phyloP scores from a whole-genome alignment of 2,797 vertebrate genomes.

The Sebastes flavidus region DNA sequence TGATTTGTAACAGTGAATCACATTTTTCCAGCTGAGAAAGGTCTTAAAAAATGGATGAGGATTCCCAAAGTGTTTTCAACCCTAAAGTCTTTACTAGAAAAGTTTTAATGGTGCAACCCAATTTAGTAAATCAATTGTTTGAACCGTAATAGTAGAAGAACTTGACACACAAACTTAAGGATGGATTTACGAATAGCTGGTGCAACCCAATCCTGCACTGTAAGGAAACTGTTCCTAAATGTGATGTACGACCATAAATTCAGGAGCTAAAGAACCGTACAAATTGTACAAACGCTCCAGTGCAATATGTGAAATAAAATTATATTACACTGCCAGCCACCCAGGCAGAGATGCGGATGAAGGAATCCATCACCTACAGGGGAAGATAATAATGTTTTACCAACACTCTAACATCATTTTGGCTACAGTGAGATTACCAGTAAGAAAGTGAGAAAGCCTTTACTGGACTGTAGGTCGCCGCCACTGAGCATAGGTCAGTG shows the following conservation, averaged over 20 bases:
- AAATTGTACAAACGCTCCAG: not conserved
- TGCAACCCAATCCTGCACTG: not conserved
- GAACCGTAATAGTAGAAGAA: not conserved
- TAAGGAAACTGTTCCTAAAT: not conserved
- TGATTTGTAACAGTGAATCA: not conserved
- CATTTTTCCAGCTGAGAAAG: not conserved
- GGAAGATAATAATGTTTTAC: not conserved
- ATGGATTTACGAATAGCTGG: not conserved
- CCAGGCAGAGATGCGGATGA: not conserved
- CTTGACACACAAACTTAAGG: not conserved
- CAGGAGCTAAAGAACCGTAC: slow-evolving; percentile 13
- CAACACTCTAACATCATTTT: not conserved
- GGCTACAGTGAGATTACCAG: not conserved
- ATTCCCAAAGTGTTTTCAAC: not conserved
- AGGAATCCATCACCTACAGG: slow-evolving; percentile 1
- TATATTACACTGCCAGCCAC: not conserved
- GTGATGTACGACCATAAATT: slow-evolving; percentile 7
- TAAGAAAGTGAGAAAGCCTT: not conserved
- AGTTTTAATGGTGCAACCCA: not conserved
- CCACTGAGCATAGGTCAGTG: not conserved
- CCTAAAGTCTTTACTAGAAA: not conserved
- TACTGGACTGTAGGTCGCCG: not conserved
- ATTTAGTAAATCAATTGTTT: not conserved
- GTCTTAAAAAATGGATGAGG: slow-evolving; percentile 17
- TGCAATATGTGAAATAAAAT: not conserved